Conservation (phyloP, 2,888 invertebrate genomes). For the Phyto melanocephala region DNA sequence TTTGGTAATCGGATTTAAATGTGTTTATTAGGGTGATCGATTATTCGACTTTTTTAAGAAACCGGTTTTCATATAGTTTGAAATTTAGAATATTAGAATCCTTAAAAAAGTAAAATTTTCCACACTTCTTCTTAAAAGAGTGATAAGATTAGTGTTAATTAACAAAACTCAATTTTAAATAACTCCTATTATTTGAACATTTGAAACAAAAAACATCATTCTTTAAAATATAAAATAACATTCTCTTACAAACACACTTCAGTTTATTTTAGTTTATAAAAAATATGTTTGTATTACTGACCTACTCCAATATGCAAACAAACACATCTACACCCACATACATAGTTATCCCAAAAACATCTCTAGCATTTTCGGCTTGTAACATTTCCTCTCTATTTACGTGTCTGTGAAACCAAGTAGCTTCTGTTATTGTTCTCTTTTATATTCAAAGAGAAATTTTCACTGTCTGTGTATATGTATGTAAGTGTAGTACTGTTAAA, state of each 20-base stretch:
- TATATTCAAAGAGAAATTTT: neutral
- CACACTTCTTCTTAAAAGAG: too few species aligned
- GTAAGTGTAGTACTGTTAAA: slow-evolving; percentile 1
- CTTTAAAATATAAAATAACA: neutral
- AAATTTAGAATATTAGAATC: too few species aligned
- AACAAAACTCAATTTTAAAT: too few species aligned
- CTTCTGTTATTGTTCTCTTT: neutral
- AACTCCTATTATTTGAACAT: too few species aligned
- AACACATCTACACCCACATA: slow-evolving; percentile 8
- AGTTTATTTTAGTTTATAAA: neutral
- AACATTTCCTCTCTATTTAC: neutral
- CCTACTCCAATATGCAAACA: slow-evolving; percentile 48
- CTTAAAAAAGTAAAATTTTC: too few species aligned
- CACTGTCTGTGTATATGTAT: neutral
- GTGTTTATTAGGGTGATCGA: too few species aligned
- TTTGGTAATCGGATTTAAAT: too few species aligned
- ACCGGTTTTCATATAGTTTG: too few species aligned
- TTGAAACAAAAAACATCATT: neutral
- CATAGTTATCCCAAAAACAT: neutral
- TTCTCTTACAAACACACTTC: neutral
- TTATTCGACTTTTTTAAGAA: too few species aligned
- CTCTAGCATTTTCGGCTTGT: neutral
- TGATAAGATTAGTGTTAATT: too few species aligned
- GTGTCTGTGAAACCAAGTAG: neutral
- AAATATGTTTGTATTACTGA: slow-evolving; percentile 53